phyloP scores from a whole-genome alignment of 2,888 invertebrate species.

The Scaptodrosophila latifasciaeformis region DNA sequence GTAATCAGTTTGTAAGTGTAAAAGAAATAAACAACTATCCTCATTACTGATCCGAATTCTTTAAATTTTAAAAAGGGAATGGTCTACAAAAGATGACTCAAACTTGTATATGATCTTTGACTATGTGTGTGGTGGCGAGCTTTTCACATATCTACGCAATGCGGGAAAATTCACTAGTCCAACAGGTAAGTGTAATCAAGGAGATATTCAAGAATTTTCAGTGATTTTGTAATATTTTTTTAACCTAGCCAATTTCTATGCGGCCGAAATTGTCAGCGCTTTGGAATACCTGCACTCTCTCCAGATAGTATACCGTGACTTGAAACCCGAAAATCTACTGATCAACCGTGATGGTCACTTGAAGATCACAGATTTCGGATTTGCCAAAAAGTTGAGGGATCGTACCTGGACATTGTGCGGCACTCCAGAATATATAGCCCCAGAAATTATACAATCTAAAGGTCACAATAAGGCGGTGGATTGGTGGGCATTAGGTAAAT shows the following conservation, averaged over 20 bases:
- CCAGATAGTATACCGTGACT: conserved; percentile 89
- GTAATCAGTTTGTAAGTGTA: conserved; percentile 91
- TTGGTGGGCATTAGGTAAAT: conserved; percentile 97
- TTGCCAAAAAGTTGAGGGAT: conserved; percentile 95
- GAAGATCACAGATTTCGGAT: conserved; percentile 98
- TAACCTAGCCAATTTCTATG: conserved; percentile 88
- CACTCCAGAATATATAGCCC: conserved; percentile 97
- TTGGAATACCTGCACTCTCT: conserved; percentile 94
- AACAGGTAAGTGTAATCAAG: conserved; percentile 78
- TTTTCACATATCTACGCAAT: conserved; percentile 95
- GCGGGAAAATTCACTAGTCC: conserved; percentile 92
- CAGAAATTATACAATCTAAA: conserved; percentile 97
- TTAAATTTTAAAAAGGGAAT: conserved; percentile 80
- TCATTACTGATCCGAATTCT: too few species aligned
- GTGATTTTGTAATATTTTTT: too few species aligned
- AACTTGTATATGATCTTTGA: conserved; percentile 98
- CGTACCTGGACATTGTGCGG: conserved; percentile 98
- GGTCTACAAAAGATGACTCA: conserved; percentile 92
- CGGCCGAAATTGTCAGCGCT: conserved; percentile 94
- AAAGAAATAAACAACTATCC: too few species aligned
- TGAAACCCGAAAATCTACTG: conserved; percentile 96
- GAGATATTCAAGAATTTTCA: neutral
- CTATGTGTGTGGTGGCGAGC: conserved; percentile 96
- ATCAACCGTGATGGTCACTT: conserved; percentile 95
- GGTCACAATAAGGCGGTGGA: conserved; percentile 99